These are phyloP conservation scores for Tarsius wallacei DNA, from an alignment of 2,797 vertebrate genomes.

Conservation along the genomic window DNA sequence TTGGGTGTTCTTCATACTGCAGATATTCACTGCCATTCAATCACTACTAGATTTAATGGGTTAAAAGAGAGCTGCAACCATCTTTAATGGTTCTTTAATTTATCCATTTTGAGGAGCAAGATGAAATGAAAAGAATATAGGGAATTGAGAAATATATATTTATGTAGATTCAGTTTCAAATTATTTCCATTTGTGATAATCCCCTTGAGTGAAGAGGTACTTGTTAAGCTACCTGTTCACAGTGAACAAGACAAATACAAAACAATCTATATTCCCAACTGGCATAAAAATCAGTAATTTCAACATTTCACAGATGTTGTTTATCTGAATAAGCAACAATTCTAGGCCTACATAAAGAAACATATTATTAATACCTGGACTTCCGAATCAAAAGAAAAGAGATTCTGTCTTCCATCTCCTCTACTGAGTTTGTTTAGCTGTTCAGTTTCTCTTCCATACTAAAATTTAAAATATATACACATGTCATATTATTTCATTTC, in stretches of 20 bases:
- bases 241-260: conserved; percentile 50
- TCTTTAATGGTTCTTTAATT: conserved; percentile 39
- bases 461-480: conserved; percentile 80
- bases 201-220: neutral
- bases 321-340: conserved; percentile 47
- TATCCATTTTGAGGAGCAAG: conserved; percentile 16
- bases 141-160: neutral
- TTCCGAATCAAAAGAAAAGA: conserved; percentile 97
- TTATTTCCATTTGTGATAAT: neutral
- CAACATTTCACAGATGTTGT: neutral
- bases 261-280: neutral
- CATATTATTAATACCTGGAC: conserved; percentile 93
- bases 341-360: conserved; percentile 30
- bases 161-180: neutral
- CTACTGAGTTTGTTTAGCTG: conserved; percentile 97
- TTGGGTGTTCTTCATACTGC: neutral
- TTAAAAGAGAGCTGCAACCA: conserved; percentile 26
- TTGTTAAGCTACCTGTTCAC: conserved; percentile 18
- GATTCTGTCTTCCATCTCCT: conserved; percentile 96
- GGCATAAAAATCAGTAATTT: conserved; percentile 29
- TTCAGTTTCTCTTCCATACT: conserved; percentile 98
- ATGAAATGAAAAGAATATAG: neutral
- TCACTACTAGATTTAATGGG: conserved; percentile 11
- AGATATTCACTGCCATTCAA: neutral
- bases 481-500: conserved; percentile 24